A percentile compares a stretch with the other conserved stretches of the same genome.
phyloP scores from a whole-genome alignment of 1,140 invertebrate genomes.

The Myzus persicae region DNA sequence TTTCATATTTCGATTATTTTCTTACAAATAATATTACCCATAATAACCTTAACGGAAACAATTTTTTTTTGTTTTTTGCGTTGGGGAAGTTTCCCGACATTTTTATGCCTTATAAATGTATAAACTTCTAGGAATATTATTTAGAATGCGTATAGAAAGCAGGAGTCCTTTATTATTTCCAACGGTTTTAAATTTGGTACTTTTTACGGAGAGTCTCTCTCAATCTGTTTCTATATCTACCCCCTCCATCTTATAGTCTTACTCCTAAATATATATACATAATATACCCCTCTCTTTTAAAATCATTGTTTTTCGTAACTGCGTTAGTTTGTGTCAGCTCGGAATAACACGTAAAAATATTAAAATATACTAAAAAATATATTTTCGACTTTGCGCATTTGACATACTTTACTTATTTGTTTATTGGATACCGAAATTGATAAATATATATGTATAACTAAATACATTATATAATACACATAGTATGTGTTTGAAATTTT shows the following conservation, averaged over 20 bases:
- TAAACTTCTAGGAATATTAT: background rate
- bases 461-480: background rate
- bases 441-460: background rate
- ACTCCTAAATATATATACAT: background rate
- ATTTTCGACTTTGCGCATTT: background rate
- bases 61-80: background rate
- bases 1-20: background rate
- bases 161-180: background rate
- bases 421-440: background rate
- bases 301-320: background rate
- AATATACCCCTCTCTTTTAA: background rate
- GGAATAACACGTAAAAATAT: background rate
- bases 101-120: background rate
- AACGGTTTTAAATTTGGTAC: background rate
- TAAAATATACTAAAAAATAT: background rate
- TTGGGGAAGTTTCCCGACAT: background rate
- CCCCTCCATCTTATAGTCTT: background rate
- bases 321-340: background rate
- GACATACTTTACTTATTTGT: background rate
- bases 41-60: background rate
- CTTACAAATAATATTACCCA: background rate
- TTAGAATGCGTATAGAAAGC: background rate
- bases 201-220: background rate
- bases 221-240: background rate
- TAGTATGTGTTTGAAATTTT: background rate